Evolutionary conservation across 2,113 vertebrate species (phyloP).

Genomic region (Gulo gulo): DNA sequence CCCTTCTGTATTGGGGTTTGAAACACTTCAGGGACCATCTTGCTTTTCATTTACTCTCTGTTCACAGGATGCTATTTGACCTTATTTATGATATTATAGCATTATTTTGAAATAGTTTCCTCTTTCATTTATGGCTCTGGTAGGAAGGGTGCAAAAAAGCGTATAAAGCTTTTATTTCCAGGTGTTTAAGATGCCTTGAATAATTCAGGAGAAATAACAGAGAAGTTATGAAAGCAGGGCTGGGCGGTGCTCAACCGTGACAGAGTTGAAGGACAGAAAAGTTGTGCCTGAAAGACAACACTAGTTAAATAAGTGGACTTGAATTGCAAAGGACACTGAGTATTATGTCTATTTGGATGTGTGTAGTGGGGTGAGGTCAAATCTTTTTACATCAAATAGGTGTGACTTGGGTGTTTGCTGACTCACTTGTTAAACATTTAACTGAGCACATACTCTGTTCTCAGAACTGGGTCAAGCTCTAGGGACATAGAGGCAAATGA

Average conservation of each 20-base stretch:
- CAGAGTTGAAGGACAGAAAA: not conserved
- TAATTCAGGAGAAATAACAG: not conserved
- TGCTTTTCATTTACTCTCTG: not conserved
- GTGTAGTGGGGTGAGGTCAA: rapidly evolving
- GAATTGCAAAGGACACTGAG: rapidly evolving
- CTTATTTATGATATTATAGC: not conserved
- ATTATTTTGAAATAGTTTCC: not conserved
- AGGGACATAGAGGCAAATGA: not conserved
- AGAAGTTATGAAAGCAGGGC: not conserved
- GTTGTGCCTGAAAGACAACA: not conserved
- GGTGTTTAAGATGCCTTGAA: conserved; percentile 5
- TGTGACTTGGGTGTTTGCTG: not conserved
- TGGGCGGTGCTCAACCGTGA: not conserved
- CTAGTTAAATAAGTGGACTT: not conserved
- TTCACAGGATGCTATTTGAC: not conserved
- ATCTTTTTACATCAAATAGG: not conserved
- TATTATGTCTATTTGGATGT: not conserved
- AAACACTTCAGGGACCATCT: not conserved
- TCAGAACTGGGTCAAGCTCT: not conserved
- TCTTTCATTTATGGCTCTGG: not conserved
- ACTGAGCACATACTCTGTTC: not conserved
- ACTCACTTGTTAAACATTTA: not conserved
- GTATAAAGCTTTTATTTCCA: not conserved
- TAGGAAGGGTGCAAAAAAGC: not conserved
- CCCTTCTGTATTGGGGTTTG: not conserved